phyloP scores from a whole-genome alignment of 1,140 invertebrate species.

The Copidosoma floridanum region DNA sequence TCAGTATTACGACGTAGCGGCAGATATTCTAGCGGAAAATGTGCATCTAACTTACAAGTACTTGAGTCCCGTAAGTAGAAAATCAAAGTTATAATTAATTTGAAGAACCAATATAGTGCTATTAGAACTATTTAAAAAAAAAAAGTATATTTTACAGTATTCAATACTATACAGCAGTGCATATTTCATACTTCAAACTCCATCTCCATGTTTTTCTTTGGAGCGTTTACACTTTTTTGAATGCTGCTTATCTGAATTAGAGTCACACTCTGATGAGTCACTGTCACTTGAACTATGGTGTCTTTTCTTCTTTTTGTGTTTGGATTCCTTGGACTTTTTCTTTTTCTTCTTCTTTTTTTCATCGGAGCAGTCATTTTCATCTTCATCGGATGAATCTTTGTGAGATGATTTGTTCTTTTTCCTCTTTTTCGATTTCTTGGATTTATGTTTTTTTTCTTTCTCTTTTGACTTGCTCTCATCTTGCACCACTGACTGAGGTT shows the following conservation, averaged over 20 bases:
- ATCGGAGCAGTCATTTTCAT: slow-evolving; percentile 25
- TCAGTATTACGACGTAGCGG: slow-evolving; percentile 96
- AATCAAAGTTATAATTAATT: slow-evolving; percentile 11
- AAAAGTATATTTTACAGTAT: neutral
- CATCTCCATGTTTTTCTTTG: slow-evolving; percentile 36
- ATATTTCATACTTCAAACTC: slow-evolving; percentile 4
- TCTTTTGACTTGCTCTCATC: slow-evolving; percentile 22
- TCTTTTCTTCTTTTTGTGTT: slow-evolving; percentile 36
- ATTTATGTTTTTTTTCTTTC: slow-evolving; percentile 29
- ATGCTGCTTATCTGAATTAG: slow-evolving; percentile 35
- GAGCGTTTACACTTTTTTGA: slow-evolving; percentile 47
- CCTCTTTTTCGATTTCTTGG: slow-evolving; percentile 36
- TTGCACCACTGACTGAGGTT: neutral
- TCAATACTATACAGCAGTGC: neutral
- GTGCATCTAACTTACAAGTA: slow-evolving; percentile 96
- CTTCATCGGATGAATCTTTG: slow-evolving; percentile 27
- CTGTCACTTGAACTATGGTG: slow-evolving; percentile 31
- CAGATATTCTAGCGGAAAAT: slow-evolving; percentile 97
- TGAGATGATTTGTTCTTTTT: slow-evolving; percentile 35
- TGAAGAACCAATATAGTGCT: slow-evolving; percentile 1
- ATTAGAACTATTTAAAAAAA: too few relatives aligned
- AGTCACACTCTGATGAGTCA: slow-evolving; percentile 25
- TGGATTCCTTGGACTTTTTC: slow-evolving; percentile 41
- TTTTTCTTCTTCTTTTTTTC: slow-evolving; percentile 37
- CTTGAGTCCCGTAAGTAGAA: slow-evolving; percentile 73